Percentiles rank a stretch among this genome's conserved stretches.
Evolutionary conservation across 2,888 invertebrate species (phyloP).

Genomic region (Campaea margaritaria): DNA sequence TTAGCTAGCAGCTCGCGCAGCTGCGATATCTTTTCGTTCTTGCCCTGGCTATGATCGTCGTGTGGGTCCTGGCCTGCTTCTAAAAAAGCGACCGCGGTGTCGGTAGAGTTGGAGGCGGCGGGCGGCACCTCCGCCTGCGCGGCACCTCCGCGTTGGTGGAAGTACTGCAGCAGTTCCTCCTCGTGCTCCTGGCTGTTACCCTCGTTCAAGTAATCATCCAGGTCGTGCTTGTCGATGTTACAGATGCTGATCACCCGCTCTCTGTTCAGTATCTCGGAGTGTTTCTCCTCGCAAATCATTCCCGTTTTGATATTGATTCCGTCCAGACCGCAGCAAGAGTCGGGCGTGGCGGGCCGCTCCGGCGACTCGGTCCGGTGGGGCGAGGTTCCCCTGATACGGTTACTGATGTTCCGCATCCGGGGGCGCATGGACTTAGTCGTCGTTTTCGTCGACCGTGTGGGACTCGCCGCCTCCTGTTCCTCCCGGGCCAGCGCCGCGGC

Average conservation of each 20-base stretch:
- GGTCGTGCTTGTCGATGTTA: slow-evolving; percentile 91
- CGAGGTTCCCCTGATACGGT: slow-evolving; percentile 63
- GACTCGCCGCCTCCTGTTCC: slow-evolving; percentile 82
- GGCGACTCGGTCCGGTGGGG: slow-evolving; percentile 67
- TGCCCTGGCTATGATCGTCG: slow-evolving; percentile 80
- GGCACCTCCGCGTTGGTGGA: slow-evolving; percentile 86
- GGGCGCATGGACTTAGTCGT: slow-evolving; percentile 72
- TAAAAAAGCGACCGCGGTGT: slow-evolving; percentile 68
- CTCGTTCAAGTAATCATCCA: slow-evolving; percentile 92
- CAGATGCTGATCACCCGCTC: slow-evolving; percentile 90
- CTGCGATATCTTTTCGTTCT: slow-evolving; percentile 89
- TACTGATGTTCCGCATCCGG: slow-evolving; percentile 51
- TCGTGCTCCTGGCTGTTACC: slow-evolving; percentile 92
- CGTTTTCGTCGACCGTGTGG: slow-evolving; percentile 81
- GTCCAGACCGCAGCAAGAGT: slow-evolving; percentile 81
- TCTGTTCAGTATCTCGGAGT: slow-evolving; percentile 85
- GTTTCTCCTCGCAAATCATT: slow-evolving; percentile 80
- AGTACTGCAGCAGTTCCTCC: slow-evolving; percentile 93
- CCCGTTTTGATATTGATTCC: slow-evolving; percentile 75
- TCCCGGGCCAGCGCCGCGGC: slow-evolving; percentile 86
- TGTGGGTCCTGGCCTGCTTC: slow-evolving; percentile 75
- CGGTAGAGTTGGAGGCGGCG: slow-evolving; percentile 34
- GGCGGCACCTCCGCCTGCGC: slow-evolving; percentile 54
- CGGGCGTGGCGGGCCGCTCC: slow-evolving; percentile 70
- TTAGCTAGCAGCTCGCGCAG: slow-evolving; percentile 89